Base-by-base conservation (phyloP, 2,797 vertebrate genomes). In the Valencia hispanica region DNA sequence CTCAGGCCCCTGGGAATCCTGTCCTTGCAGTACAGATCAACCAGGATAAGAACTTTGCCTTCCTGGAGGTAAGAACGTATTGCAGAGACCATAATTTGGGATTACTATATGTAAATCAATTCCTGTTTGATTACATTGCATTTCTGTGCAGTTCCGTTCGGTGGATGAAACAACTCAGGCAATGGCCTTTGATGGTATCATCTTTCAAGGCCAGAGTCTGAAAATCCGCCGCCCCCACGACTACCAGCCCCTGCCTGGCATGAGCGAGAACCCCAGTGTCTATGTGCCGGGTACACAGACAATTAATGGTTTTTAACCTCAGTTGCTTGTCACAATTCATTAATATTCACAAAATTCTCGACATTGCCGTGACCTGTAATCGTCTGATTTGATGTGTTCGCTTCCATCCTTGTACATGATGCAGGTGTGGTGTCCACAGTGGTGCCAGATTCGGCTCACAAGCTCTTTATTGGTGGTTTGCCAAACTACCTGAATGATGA, bases 1-100 rank as follows among this genome's bases (percentile, higher is more conserved):
- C 96, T 68, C 97, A 98, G 90, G 97, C 97, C 36, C 96, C 97
- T 12, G 97, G 97, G 41, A 98, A 98, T 85, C 97, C 97, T 0
- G 96, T 99, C 8, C 95, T 99, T 77, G 97, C 97, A 4, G 97
- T 99, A 76, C 97, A 99, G 91, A 98, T 99, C 80, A 99, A 99
- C 86, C 97, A 98, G 93, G 97, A 98, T 86, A 99, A 98, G 92
- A 99, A 99, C 81, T 98, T 98, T 92, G 97, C 97, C 84, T 99
- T 99, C 87, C 89, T 98, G 82, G 97, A 98, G 96, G 97, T 98
- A 65, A 76, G 91, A 25, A 27, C 8, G 55, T 5, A 4, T 12
- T 15, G 0, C 25, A 8, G 11, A 55, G n/a, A 32, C 17, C 36
- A 8, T 61, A 0, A 22, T 51, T 36, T 65, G 9, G 45, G 59